Conservation (phyloP, 2,113 vertebrate genomes). For the Periophthalmus modestus region DNA sequence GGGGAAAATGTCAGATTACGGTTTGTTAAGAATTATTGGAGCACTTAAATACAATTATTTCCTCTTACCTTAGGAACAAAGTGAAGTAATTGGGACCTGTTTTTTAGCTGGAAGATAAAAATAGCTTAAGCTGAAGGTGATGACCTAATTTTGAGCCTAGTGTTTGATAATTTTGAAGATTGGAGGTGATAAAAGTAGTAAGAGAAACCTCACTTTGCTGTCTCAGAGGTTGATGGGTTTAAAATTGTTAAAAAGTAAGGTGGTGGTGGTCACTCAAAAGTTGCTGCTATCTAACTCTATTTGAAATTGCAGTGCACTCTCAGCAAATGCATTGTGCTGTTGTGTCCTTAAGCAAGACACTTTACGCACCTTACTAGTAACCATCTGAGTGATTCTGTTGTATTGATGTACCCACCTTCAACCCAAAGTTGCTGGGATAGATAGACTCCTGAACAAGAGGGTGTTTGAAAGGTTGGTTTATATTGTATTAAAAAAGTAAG, state of each 20-base stretch:
- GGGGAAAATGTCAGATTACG: constrained; percentile 2
- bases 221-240: background rate
- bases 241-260: background rate
- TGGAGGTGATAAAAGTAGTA: background rate
- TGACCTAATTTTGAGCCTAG: background rate
- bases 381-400: too few relatives aligned
- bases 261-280: background rate
- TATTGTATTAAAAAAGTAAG: too few relatives aligned
- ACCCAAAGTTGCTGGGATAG: too few relatives aligned
- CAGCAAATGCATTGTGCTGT: too few relatives aligned
- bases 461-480: too few relatives aligned
- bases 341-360: too few relatives aligned
- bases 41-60: constrained; percentile 7
- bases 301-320: background rate
- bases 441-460: too few relatives aligned
- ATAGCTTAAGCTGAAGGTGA: constrained; percentile 3
- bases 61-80: background rate
- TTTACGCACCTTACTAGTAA: too few relatives aligned
- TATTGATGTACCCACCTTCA: too few relatives aligned
- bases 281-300: background rate
- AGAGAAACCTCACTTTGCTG: background rate
- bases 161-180: background rate
- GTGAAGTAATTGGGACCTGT: background rate
- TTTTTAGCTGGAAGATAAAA: constrained; percentile 4
- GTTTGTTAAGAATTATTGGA: constrained; percentile 1